Evolutionary conservation across 2,113 vertebrate species (phyloP).

Genomic region (Psilopogon haemacephalus): DNA sequence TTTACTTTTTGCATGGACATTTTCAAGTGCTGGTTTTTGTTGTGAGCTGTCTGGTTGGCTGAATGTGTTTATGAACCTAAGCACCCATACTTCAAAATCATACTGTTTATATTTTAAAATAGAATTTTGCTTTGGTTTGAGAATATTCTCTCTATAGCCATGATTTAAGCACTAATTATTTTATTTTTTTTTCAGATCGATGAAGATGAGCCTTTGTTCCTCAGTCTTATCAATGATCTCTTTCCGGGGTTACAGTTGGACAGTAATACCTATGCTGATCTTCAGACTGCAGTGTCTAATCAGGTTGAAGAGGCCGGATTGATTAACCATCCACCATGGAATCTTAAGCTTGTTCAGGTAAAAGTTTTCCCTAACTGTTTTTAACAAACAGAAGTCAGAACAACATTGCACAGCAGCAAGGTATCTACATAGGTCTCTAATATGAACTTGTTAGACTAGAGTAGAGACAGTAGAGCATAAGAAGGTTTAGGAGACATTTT

Average conservation of each 20-base stretch:
- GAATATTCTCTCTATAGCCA: neutral
- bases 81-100: neutral
- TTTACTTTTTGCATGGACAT: neutral
- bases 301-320: conserved; percentile 75
- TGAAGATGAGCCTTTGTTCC: conserved; percentile 82
- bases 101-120: neutral
- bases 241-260: conserved; percentile 79
- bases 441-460: neutral
- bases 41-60: neutral
- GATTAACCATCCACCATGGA: conserved; percentile 82
- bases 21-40: neutral
- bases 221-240: conserved; percentile 80
- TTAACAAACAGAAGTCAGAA: neutral
- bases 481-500: neutral
- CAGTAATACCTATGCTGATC: conserved; percentile 65
- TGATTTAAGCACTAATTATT: neutral
- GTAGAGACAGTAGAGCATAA: neutral
- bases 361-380: neutral
- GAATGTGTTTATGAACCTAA: neutral
- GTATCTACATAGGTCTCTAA: neutral
- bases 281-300: conserved; percentile 73
- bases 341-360: conserved; percentile 82
- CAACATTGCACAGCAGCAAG: neutral
- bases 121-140: neutral
- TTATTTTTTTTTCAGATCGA: conserved; percentile 68